These are phyloP conservation scores for Aphis craccivora DNA, from an alignment of 1,140 invertebrate genomes.

Conservation along the genomic window DNA sequence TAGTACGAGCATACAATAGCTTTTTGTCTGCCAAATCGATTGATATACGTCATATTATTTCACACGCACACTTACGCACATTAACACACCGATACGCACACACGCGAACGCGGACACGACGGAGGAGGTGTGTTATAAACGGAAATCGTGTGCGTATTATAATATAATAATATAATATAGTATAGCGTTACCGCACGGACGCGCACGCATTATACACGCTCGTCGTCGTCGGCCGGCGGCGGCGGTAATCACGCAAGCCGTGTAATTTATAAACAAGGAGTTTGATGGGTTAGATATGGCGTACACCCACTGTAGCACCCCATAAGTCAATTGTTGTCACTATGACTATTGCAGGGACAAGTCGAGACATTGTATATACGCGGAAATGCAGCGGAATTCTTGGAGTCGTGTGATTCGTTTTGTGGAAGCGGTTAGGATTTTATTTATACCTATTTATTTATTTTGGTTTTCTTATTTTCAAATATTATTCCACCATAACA, in stretches of 20 bases:
- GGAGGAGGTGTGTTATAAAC: background rate
- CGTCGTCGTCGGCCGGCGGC: no score
- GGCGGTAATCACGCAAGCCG: background rate
- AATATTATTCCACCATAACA: no score
- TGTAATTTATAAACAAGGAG: constrained; percentile 1
- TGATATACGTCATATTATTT: background rate
- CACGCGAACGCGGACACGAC: background rate
- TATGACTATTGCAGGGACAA: no score
- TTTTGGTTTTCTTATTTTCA: no score
- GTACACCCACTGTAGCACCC: background rate
- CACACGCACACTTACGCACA: background rate
- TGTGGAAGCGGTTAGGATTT: no score
- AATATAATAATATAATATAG: background rate
- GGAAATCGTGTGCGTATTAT: background rate
- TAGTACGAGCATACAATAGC: background rate
- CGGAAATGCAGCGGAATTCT: no score
- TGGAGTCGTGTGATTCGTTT: no score
- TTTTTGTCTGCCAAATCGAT: constrained; percentile 23
- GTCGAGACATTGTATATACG: no score
- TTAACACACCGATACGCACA: no score
- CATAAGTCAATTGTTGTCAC: no score
- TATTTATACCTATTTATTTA: no score
- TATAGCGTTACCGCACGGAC: background rate
- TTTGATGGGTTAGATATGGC: background rate
- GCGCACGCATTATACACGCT: background rate